Conservation (phyloP, 1,140 invertebrate genomes). For the Gonatopus flavifemur region DNA sequence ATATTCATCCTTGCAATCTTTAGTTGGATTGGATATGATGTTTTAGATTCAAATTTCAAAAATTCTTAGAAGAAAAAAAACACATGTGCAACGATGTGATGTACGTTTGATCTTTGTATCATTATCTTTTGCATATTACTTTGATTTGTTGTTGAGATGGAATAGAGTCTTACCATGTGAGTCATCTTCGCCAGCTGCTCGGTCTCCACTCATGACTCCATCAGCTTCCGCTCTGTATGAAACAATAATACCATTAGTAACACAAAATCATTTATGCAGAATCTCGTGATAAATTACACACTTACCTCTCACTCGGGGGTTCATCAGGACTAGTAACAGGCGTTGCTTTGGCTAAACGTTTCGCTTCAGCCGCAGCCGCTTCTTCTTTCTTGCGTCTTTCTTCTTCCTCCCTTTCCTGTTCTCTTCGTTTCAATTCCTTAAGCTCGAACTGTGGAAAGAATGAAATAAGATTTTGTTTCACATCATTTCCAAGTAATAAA, state of each 20-base stretch:
- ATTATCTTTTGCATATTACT: no score
- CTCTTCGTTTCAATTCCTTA: slow-evolving; percentile 88
- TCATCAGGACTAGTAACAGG: slow-evolving; percentile 63
- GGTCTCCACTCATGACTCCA: slow-evolving; percentile 63
- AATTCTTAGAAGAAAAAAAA: no score
- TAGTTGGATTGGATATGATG: no score
- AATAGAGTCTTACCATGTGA: slow-evolving; percentile 51
- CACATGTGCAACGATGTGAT: no score
- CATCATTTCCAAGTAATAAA: no score
- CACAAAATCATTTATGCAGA: neutral
- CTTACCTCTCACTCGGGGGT: slow-evolving; percentile 59
- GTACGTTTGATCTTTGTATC: no score
- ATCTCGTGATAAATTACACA: no score
- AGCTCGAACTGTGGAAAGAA: slow-evolving; percentile 83
- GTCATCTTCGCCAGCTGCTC: slow-evolving; percentile 60
- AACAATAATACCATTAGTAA: slow-evolving; percentile 9
- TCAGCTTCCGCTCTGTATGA: slow-evolving; percentile 64
- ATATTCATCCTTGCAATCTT: no score
- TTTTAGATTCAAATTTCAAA: no score
- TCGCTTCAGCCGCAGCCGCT: slow-evolving; percentile 69
- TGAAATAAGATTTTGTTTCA: slow-evolving; percentile 6
- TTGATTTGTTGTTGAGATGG: no score
- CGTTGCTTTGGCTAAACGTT: slow-evolving; percentile 57
- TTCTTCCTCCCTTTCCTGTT: slow-evolving; percentile 78
- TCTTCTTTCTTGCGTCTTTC: slow-evolving; percentile 70